A percentile compares a stretch with the other conserved stretches of the same genome.
Conservation (phyloP, 1,140 invertebrate genomes). For the Anastatus disparis region DNA sequence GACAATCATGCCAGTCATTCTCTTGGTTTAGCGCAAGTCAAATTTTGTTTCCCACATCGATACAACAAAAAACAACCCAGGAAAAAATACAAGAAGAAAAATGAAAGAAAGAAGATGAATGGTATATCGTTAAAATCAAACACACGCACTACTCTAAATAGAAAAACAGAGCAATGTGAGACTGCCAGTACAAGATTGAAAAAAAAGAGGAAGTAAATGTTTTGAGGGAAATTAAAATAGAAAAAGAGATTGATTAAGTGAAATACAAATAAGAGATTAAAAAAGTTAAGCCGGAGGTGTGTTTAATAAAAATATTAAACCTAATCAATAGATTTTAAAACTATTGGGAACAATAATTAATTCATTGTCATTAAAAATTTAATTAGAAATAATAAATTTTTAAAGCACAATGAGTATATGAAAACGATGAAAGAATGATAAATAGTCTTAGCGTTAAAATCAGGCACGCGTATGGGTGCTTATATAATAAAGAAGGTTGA, state of each 20-base stretch:
- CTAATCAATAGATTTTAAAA: too few relatives aligned
- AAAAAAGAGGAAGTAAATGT: slow-evolving; percentile 38
- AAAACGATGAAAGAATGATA: too few relatives aligned
- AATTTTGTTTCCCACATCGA: neutral
- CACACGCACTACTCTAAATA: neutral
- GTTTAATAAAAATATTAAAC: too few relatives aligned
- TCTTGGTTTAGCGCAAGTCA: neutral
- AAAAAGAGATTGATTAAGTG: neutral
- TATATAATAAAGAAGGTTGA: too few relatives aligned
- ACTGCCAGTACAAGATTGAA: slow-evolving; percentile 2
- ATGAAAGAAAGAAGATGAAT: neutral
- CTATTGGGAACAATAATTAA: too few relatives aligned
- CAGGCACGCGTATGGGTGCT: too few relatives aligned
- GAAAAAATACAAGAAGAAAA: neutral
- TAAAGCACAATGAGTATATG: too few relatives aligned
- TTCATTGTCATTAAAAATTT: too few relatives aligned
- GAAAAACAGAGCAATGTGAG: slow-evolving; percentile 9
- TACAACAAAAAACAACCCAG: neutral
- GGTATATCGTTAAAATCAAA: neutral
- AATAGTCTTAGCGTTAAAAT: too few relatives aligned
- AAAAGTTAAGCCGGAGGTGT: too few relatives aligned
- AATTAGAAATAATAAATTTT: too few relatives aligned
- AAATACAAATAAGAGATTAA: neutral
- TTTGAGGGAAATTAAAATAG: neutral
- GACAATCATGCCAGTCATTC: neutral